Evolutionary conservation across 1,140 invertebrate genomes (phyloP), one percentile per base, ranked within the genome.

Genomic region (Caenorhabditis elegans): DNA sequence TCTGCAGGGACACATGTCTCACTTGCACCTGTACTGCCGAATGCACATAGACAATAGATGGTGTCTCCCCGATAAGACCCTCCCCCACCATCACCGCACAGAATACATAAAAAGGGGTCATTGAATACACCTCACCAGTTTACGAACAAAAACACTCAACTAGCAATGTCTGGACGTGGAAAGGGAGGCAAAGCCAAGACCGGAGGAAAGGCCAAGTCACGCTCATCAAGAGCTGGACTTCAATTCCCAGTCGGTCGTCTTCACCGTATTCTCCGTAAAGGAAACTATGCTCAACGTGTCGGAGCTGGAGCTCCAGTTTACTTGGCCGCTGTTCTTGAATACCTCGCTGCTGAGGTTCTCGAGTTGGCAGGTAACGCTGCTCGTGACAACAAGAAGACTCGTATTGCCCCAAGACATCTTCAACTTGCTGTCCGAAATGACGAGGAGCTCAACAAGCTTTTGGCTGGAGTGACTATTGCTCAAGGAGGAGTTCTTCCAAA

Each of bases 401-500:
- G 91, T 47, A 91, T 92, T 82, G 90, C 91, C 76, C 91, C 91
- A 34, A 82, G 91, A 76, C 91, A 91, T 86, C 85, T 91, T 47
- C 91, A 91, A 84, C 84, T 91, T 47, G 91, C 90, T 83, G 89
- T 90, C 22, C 92, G 93, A 46, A 95, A 95, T 90, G 95, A 96
- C 90, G 94, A 95, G 85, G 95, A 96, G 88, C 90, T 96, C 82
- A 94, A 94, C 87, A 93, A 93, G 88, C 91, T 95, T 60, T 89
- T 95, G 15, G 92, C 93, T 49, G 93, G 94, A 70, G 94, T 95
- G 0, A 95, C 94, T 2, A 95, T 95, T 84, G 93, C 94, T 15
- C 93, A 94, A 88, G 94, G 94, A 82, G 95, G 95, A 84, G 94
- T 95, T 1, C 86, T 95, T 43, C 95, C 94, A 2, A 93, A 93